Conservation (phyloP, 30 jellyfish, hydroid and myxozoan species). For the Cassiopea andromeda region DNA sequence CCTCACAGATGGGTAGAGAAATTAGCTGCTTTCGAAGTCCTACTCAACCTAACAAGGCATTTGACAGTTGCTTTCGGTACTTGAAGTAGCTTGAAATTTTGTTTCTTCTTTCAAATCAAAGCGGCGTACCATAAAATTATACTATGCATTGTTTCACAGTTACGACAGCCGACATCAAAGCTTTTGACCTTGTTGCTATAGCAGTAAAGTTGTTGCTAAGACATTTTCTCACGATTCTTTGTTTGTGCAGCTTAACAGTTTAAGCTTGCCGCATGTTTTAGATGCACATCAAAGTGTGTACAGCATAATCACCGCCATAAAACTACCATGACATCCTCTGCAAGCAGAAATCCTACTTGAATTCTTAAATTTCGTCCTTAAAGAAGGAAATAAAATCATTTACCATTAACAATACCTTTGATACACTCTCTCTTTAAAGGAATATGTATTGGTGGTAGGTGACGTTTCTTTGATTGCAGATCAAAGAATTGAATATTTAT, state of each 20-base stretch:
- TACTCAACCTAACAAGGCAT: too few relatives aligned
- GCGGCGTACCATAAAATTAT: too few relatives aligned
- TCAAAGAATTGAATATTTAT: conserved; percentile 75
- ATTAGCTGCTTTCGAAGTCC: too few relatives aligned
- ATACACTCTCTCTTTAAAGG: conserved; percentile 72
- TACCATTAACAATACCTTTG: conserved; percentile 60
- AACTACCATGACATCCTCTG: not conserved
- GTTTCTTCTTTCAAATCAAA: not conserved
- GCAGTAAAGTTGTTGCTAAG: not conserved
- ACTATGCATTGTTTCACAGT: too few relatives aligned
- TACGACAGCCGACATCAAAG: not conserved
- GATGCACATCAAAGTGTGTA: not conserved
- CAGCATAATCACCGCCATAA: not conserved
- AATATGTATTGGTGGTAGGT: conserved; percentile 71
- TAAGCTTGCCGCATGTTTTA: not conserved
- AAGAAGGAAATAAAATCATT: not conserved
- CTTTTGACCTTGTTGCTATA: not conserved
- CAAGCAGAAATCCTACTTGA: not conserved
- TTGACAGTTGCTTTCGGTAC: too few relatives aligned
- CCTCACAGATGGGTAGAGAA: too few relatives aligned
- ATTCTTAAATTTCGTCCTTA: not conserved
- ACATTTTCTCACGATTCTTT: conserved; percentile 39
- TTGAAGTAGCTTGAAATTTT: too few relatives aligned
- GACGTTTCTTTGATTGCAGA: conserved; percentile 37
- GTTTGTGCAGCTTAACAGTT: not conserved